These are phyloP conservation scores for Piprites chloris DNA, from an alignment of 2,113 vertebrate genomes.

Conservation along the genomic window DNA sequence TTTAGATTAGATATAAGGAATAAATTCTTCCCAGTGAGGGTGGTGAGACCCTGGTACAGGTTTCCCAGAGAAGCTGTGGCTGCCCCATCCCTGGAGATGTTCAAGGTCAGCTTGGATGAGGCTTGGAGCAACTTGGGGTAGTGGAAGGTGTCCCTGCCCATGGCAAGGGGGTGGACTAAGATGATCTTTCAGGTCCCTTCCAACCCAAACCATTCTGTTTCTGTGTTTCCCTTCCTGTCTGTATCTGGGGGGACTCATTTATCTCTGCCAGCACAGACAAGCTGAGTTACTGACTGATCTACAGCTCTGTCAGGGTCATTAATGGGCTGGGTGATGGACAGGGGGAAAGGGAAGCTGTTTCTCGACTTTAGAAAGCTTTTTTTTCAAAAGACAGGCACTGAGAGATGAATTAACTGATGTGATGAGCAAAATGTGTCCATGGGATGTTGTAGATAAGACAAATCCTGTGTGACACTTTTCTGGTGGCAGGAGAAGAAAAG, in stretches of 20 bases:
- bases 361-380: background rate
- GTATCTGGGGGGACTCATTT: background rate
- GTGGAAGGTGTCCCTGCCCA: background rate
- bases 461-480: background rate
- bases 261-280: background rate
- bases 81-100: background rate
- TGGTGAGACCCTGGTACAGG: rapidly evolving
- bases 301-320: background rate
- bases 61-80: background rate
- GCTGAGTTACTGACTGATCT: background rate
- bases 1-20: background rate
- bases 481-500: background rate
- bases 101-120: rapidly evolving
- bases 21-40: background rate
- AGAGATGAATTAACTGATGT: background rate
- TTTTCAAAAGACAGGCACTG: background rate
- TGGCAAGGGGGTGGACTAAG: rapidly evolving
- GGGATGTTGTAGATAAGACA: background rate
- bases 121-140: background rate
- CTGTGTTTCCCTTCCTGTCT: background rate
- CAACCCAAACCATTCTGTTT: background rate
- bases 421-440: background rate
- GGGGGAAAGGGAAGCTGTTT: background rate
- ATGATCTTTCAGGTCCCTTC: background rate
- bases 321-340: background rate